Conservation (phyloP, 2,797 vertebrate genomes). For the Xyrichtys novacula region DNA sequence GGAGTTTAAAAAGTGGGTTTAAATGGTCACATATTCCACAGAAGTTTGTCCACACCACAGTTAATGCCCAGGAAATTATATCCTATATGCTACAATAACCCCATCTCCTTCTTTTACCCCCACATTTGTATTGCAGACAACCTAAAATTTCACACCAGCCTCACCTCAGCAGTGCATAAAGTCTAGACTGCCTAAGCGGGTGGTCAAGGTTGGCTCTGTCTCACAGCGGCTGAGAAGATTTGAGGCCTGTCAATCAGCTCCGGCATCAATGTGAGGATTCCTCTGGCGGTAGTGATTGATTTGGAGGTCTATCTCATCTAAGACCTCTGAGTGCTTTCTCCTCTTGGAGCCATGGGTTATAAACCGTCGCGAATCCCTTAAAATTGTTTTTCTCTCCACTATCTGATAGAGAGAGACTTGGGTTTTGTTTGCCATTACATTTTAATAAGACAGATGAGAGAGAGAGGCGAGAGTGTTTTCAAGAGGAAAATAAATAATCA, state of each 20-base stretch:
- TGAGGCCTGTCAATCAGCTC: constrained; percentile 67
- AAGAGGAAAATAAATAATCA: constrained; percentile 80
- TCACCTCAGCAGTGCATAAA: constrained; percentile 11
- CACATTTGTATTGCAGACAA: constrained; percentile 5
- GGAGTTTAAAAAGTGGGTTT: constrained; percentile 26
- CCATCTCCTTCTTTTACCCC: background rate
- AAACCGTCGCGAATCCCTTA: constrained; percentile 73
- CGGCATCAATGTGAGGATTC: constrained; percentile 56
- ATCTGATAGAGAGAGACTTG: constrained; percentile 69
- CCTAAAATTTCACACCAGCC: constrained; percentile 19
- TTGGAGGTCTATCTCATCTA: constrained; percentile 76
- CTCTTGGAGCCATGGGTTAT: constrained; percentile 59
- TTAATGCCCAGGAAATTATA: constrained; percentile 38
- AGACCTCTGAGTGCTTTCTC: constrained; percentile 72
- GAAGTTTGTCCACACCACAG: constrained; percentile 41
- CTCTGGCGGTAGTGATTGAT: constrained; percentile 72
- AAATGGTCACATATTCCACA: constrained; percentile 32
- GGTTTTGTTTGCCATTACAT: constrained; percentile 78
- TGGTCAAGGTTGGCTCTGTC: constrained; percentile 39
- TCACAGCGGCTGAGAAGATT: constrained; percentile 42
- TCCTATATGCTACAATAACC: constrained; percentile 6
- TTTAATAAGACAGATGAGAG: constrained; percentile 79
- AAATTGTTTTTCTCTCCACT: constrained; percentile 78
- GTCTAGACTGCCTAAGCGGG: constrained; percentile 44
- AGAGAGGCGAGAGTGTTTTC: constrained; percentile 52